These are phyloP conservation scores for Gorsachius magnificus DNA, from an alignment of 2,797 vertebrate genomes.

Conservation along the genomic window DNA sequence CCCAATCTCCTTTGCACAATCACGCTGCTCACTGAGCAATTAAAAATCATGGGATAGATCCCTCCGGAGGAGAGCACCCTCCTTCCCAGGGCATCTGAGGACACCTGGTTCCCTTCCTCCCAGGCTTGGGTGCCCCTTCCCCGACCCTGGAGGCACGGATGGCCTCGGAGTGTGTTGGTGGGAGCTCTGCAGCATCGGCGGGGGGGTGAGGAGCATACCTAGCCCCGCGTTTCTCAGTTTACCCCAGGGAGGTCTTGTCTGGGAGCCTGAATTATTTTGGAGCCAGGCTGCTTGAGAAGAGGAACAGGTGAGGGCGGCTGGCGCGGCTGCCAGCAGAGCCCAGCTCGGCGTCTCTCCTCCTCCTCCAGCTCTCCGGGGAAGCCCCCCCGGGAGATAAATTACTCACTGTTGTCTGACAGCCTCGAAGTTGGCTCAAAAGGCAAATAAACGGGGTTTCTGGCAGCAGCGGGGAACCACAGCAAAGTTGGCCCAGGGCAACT, in stretches of 20 bases:
- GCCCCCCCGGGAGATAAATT: slow-evolving; percentile 14
- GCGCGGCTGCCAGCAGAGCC: neutral
- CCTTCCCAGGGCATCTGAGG: neutral
- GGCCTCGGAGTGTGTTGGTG: rapidly evolving
- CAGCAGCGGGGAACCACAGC: neutral
- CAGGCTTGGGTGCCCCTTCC: neutral
- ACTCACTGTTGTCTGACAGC: neutral
- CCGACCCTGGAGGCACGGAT: rapidly evolving
- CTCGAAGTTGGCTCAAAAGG: neutral
- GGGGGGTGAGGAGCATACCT: neutral
- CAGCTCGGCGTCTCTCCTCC: neutral
- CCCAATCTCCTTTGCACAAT: rapidly evolving
- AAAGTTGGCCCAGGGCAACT: neutral
- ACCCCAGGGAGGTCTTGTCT: slow-evolving; percentile 32
- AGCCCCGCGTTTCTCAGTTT: neutral
- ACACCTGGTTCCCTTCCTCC: neutral
- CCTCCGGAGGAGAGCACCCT: neutral
- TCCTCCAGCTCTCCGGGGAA: slow-evolving; percentile 8
- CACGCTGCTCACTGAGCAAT: rapidly evolving
- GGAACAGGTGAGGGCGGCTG: slow-evolving; percentile 52
- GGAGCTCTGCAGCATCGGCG: neutral
- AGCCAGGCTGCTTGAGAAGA: slow-evolving; percentile 38
- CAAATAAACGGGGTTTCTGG: neutral
- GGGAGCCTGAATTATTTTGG: neutral
- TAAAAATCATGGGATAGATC: rapidly evolving